Evolutionary conservation across 1,140 invertebrate species (phyloP), one percentile per base, ranked within the genome.

Genomic region (Drosophila erecta): DNA sequence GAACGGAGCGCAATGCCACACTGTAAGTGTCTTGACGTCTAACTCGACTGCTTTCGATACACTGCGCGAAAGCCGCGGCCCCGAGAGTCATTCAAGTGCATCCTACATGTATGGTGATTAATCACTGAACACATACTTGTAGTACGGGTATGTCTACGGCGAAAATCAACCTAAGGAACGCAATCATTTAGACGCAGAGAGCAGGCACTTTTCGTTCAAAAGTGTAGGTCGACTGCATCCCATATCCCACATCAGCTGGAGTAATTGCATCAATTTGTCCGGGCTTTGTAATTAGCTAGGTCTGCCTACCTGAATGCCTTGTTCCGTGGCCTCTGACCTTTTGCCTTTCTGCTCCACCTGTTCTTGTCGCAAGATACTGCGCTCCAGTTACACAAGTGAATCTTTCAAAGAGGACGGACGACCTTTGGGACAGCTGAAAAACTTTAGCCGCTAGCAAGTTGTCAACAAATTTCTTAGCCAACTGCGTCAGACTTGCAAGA

Each of bases 1-100:
- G 98, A 55, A 99, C 96, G 2, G 96, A 98, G 91, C 94, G 94
- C 46, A 98, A 99, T 92, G 97, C 98, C 0, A 90, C 93, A 33
- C 76, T 94, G 81, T 92, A 81, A 92, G 91, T 90, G 56, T 20
- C 27, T 20, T 17, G 17, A 0, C 41, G 38, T 37, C 22, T 12
- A 51, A 33, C 6, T 1, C 14, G 8, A 38, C 17, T 47, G n/a
- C 1, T 33, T 11, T 47, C 3, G 2, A 5, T 49, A 15, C 30
- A 53, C 46, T 30, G 8, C 3, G 0, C 6, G 8, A 66, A 30
- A 24, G 11, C 1, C 27, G 27, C 6, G 6, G 6, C 6, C 27
- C 7, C 7, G 27, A 27, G 7, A 1, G 27, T 30, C 27, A 30
- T 10, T 30, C 30, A 10, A 30, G 30, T 30, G 30, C 30, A 30